Base-by-base conservation (phyloP, 2,888 invertebrate species). In the Apamea crenata region DNA sequence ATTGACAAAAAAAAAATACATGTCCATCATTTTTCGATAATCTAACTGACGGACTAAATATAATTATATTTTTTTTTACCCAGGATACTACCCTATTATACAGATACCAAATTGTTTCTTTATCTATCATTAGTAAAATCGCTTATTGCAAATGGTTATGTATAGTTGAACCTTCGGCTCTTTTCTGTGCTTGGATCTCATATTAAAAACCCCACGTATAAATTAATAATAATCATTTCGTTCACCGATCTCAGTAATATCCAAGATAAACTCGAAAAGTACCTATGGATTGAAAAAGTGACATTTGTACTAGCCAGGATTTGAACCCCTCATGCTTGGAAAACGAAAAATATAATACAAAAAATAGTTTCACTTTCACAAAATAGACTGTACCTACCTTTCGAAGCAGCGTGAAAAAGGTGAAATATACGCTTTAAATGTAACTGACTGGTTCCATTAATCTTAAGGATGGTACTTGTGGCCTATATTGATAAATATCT, bases 401-500 rank as follows among this genome's bases (percentile, higher is more conserved):
- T 61, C 4, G 18, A 73, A n/a, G 68, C 1, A 36, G 29, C 29
- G 12, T 69, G 75, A 81, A 44, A 74, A 50, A 74, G 70, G 56
- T 81, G 36, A 81, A 47, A 65, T n/a, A 61, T 63, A 81, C 70
- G 77, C 67, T 74, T 47, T n/a, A 32, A 63, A 50, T 85, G 77
- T 77, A 32, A 59, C 44, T 81, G 74, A 74, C 74, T 75, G 40
- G 18, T 3, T 50, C 79, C 82, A 88, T 87, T 87, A 82, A 88
- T 87, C 81, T 80, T 70, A 29, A 29, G 59, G 75, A 83, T 75
- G 77, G 65, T 79, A 70, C 69, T 82, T 67, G 65, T 50, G 53
- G 36, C 47, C 67, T 76, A 78, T 87, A 81, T 82, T 87, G 88
- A 87, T 84, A 81, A 81, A 86, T 88, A 87, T 80, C 78, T 76